Conservation (phyloP, 2,113 vertebrate species). For the Hypocryptadius cinnamomeus region DNA sequence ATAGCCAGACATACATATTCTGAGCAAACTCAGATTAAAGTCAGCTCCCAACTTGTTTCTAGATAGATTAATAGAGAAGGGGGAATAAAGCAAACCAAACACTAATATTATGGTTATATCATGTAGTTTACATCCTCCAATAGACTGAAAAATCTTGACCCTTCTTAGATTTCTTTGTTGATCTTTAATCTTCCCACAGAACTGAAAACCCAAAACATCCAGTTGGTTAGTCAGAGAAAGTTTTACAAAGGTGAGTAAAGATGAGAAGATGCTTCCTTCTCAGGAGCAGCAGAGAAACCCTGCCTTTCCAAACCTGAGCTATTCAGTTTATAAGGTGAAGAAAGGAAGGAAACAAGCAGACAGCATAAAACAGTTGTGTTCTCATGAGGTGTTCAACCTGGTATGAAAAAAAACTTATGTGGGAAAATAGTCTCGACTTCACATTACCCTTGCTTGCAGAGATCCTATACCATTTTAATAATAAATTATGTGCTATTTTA, state of each 20-base stretch:
- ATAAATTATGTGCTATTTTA: not conserved
- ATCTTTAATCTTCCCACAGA: not conserved
- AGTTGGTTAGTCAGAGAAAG: not conserved
- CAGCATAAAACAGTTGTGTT: not conserved
- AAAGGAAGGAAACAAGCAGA: not conserved
- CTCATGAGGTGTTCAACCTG: not conserved
- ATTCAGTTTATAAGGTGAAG: not conserved
- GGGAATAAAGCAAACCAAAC: not conserved
- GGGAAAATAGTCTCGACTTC: not conserved
- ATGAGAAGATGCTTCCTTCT: not conserved
- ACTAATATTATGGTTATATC: not conserved
- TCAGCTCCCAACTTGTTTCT: not conserved
- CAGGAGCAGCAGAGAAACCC: not conserved
- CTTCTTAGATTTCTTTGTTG: not conserved
- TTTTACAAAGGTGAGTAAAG: not conserved
- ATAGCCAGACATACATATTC: fast-evolving
- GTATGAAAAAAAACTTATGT: not conserved
- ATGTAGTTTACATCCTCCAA: not conserved
- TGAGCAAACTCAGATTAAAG: not conserved
- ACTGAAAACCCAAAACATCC: not conserved
- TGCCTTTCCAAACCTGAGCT: not conserved
- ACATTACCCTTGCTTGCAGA: not conserved
- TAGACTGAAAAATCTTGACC: not conserved
- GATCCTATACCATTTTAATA: not conserved
- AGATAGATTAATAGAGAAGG: too few species aligned